phyloP scores from a whole-genome alignment of 1,140 invertebrate genomes.

The Saccostrea echinata region DNA sequence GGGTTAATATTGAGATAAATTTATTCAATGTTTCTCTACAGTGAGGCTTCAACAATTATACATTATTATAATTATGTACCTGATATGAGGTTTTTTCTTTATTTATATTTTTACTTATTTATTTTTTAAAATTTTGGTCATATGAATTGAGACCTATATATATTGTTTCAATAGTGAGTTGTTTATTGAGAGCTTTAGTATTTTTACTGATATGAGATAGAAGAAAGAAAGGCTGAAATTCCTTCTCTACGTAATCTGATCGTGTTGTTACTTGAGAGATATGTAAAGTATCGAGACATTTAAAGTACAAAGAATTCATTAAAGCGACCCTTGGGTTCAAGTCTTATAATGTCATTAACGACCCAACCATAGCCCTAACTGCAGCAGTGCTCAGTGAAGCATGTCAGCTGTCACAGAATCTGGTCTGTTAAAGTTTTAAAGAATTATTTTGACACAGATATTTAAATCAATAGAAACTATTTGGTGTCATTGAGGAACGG shows the following conservation, averaged over 20 bases:
- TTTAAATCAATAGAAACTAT: slow-evolving; percentile 9
- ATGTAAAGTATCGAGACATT: not conserved
- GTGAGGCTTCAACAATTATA: no score
- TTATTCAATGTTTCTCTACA: no score
- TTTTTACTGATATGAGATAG: not conserved
- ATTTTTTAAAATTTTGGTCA: no score
- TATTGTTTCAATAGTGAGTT: no score
- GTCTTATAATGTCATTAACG: slow-evolving; percentile 1
- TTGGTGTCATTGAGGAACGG: not conserved
- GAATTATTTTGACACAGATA: not conserved
- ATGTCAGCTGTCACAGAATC: not conserved
- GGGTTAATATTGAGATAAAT: no score
- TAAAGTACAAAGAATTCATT: not conserved
- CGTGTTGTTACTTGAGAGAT: not conserved
- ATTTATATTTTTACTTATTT: no score
- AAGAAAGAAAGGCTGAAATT: not conserved
- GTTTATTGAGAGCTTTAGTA: not conserved
- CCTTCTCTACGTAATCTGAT: not conserved
- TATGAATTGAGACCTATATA: no score
- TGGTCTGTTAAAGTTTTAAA: not conserved
- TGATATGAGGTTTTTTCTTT: no score
- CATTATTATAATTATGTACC: no score
- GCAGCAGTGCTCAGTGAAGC: not conserved
- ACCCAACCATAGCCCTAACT: not conserved
- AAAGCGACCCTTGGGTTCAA: no score